These are phyloP conservation scores for Caenorhabditis sp. DNA, from an alignment of 2,888 invertebrate genomes.

Conservation along the genomic window DNA sequence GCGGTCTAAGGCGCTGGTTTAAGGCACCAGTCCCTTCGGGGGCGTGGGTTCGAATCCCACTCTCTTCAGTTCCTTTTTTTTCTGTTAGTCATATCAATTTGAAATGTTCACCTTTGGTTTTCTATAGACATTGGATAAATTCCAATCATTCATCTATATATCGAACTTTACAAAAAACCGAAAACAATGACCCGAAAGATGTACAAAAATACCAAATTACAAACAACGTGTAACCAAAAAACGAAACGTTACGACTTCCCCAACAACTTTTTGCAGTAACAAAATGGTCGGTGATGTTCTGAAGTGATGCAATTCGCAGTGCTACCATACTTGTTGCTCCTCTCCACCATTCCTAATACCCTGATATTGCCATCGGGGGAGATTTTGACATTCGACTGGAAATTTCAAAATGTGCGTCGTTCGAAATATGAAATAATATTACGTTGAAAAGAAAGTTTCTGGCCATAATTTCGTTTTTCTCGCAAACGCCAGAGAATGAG, in stretches of 20 bases:
- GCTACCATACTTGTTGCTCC: conserved; percentile 52
- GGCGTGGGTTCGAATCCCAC: conserved; percentile 80
- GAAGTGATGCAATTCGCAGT: conserved; percentile 57
- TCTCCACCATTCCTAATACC: conserved; percentile 47
- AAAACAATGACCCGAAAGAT: not conserved
- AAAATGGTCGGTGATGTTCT: conserved; percentile 53
- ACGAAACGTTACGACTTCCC: too few relatives aligned
- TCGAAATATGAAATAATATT: too few relatives aligned
- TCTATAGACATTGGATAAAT: too few relatives aligned
- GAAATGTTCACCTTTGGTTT: too few relatives aligned
- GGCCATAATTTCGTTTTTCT: too few relatives aligned
- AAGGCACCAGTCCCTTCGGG: conserved; percentile 90
- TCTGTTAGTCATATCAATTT: too few relatives aligned
- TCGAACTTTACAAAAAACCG: too few relatives aligned
- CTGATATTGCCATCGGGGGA: not conserved
- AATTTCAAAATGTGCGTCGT: not conserved
- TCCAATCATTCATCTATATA: too few relatives aligned
- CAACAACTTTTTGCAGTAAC: conserved; percentile 46
- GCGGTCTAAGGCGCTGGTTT: conserved; percentile 93
- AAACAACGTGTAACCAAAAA: not conserved
- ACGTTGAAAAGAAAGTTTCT: too few relatives aligned
- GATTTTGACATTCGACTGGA: conserved; percentile 41
- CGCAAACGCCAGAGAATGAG: too few relatives aligned
- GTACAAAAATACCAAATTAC: not conserved
- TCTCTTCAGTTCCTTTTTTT: conserved; percentile 36